These are phyloP conservation scores for Brachymystax lenok DNA, from an alignment of 2,797 vertebrate genomes.

Conservation along the genomic window DNA sequence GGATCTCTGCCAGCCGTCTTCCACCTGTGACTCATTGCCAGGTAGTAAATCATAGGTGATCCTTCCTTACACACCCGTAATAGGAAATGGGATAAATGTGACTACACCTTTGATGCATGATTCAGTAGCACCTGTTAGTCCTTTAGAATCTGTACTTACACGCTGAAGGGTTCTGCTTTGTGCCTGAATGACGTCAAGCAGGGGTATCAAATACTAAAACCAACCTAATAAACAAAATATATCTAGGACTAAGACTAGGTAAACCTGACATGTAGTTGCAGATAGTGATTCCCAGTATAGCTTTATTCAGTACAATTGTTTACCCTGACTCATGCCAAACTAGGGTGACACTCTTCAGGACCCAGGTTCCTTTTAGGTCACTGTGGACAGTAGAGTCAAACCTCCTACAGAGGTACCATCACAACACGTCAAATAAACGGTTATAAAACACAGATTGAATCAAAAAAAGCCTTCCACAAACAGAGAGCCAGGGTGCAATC, in stretches of 20 bases:
- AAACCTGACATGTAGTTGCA: not conserved
- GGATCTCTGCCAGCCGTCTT: not conserved
- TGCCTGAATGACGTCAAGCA: not conserved
- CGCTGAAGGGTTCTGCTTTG: not conserved
- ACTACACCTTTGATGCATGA: not conserved
- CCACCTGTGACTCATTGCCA: not conserved
- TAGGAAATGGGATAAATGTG: not conserved
- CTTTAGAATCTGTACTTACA: not conserved
- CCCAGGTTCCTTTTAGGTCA: not conserved
- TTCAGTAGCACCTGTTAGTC: not conserved
- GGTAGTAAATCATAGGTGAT: not conserved
- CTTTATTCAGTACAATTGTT: too few species aligned
- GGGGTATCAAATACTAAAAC: not conserved
- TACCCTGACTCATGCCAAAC: not conserved
- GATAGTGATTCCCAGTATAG: not conserved
- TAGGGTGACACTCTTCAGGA: not conserved
- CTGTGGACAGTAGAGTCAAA: too few species aligned
- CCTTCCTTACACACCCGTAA: not conserved
- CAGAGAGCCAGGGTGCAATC: not conserved
- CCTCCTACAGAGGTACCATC: not conserved
- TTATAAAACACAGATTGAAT: not conserved
- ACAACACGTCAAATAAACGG: not conserved
- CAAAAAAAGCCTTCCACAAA: not conserved
- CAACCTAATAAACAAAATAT: not conserved
- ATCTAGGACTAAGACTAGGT: not conserved